phyloP scores from a whole-genome alignment of 2,113 vertebrate species.

The Notothenia rossii region DNA sequence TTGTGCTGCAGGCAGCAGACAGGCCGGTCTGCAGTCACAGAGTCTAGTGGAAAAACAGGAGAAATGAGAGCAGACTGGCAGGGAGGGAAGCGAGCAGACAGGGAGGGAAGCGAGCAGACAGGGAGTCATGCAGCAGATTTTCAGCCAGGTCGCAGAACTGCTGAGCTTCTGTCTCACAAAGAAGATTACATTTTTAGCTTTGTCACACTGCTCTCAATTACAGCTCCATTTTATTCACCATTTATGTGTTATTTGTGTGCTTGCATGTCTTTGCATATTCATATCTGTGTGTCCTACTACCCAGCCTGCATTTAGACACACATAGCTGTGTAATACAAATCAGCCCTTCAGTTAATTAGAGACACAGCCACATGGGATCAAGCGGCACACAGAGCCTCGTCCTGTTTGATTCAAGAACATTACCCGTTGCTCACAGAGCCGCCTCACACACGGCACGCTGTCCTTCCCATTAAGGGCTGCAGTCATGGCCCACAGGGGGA shows the following conservation, averaged over 20 bases:
- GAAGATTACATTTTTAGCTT: not conserved
- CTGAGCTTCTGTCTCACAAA: not conserved
- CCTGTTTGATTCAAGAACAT: conserved; percentile 66
- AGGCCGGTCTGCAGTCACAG: not conserved
- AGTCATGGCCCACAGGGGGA: conserved; percentile 45
- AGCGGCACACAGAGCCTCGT: conserved; percentile 29
- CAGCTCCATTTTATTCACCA: not conserved
- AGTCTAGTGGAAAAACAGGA: not conserved
- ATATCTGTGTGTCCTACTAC: not conserved
- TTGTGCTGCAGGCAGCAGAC: not conserved
- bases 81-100: not conserved
- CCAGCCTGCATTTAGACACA: conserved; percentile 16
- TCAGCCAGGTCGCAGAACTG: not conserved
- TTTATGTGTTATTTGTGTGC: not conserved
- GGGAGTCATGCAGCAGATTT: conserved; percentile 14
- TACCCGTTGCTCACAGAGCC: conserved; percentile 53
- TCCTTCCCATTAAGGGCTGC: conserved; percentile 45
- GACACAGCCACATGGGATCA: conserved; percentile 34
- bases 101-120: not conserved
- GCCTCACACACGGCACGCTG: conserved; percentile 24
- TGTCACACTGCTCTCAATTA: not conserved
- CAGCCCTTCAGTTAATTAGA: conserved; percentile 56
- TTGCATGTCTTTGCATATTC: not conserved
- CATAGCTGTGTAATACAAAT: conserved; percentile 58
- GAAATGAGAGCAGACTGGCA: not conserved